Evolutionary conservation across 1,140 invertebrate genomes (phyloP), one percentile per base, ranked within the genome.

Genomic region (Anastatus disparis): DNA sequence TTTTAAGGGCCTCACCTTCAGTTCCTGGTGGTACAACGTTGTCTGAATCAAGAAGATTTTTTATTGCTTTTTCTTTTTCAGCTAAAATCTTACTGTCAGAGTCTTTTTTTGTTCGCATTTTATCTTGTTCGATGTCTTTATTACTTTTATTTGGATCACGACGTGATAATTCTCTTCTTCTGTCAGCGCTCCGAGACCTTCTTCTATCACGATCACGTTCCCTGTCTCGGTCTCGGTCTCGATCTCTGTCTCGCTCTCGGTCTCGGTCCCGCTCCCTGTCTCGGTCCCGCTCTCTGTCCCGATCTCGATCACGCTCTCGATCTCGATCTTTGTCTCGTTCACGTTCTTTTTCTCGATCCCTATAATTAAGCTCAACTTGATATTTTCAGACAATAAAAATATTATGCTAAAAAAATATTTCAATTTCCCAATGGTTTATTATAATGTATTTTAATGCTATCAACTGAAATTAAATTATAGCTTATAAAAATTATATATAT

Each of bases 11-110:
- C 68, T 86, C 85, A 1, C 70, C 70, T 71, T 86, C 85, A 0
- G 85, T 86, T 17, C 85, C 85, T 6, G 85, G 85, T 6, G 85
- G 85, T 9, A 86, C 82, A 6, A 85, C 78, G n/a, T 80, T 78
- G n/a, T 84, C 83, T 0, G 85, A 86, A 31, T 86, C 85, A 24
- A 86, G 58, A 8, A 86, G 71, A 62, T 82, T 75, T 29, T 86
- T 86, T 6, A 86, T 84, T 1, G 85, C 85, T 58, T 85, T 86
- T 17, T 86, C 83, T 24, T 85, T 85, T 64, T 85, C 85, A 0
- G 83, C 85, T 1, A 85, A 74, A 0, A 85, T 82, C 56, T 86
- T 86, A 55, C 70, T 85, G 10, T 85, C 84, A 2, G 74, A 81
- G 24, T 84, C 79, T 10, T 79, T 81, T 62, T 85, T 85, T 2